These are phyloP conservation scores for Papio anubis DNA, from an alignment of 2,113 vertebrate genomes.

Conservation along the genomic window DNA sequence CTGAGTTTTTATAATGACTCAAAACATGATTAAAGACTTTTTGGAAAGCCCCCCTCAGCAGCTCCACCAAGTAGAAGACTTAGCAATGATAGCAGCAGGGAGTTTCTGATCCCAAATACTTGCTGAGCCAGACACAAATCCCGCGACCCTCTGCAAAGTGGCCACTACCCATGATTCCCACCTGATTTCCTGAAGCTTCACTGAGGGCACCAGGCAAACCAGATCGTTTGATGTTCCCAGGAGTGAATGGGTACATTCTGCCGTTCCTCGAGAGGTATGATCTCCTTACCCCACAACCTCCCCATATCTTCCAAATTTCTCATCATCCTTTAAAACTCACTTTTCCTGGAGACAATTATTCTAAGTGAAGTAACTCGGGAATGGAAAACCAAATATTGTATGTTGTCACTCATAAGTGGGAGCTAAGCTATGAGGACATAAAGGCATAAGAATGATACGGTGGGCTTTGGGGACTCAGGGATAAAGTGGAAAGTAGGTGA, in stretches of 20 bases:
- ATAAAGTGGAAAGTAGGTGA: too few species aligned
- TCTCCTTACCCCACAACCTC: background rate
- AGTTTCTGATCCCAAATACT: background rate
- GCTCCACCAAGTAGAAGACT: conserved; percentile 43
- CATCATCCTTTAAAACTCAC: background rate
- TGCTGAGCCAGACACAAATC: background rate
- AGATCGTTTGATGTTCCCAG: background rate
- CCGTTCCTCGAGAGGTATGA: background rate
- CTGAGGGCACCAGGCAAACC: background rate
- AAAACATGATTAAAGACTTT: conserved; percentile 79
- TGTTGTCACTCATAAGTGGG: too few species aligned
- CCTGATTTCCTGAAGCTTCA: background rate
- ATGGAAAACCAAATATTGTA: too few species aligned
- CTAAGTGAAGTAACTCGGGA: too few species aligned
- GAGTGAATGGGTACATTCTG: background rate
- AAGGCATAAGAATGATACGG: too few species aligned
- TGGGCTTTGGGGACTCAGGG: too few species aligned
- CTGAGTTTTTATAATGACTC: conserved; percentile 79
- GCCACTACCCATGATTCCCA: background rate
- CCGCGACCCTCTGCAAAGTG: background rate
- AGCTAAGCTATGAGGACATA: too few species aligned
- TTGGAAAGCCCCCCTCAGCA: conserved; percentile 68
- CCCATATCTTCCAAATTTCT: background rate
- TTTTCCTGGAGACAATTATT: too few species aligned
- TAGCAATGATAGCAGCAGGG: conserved; percentile 56